These are phyloP conservation scores for Colletes gigas DNA, from an alignment of 1,140 invertebrate species.

Conservation along the genomic window DNA sequence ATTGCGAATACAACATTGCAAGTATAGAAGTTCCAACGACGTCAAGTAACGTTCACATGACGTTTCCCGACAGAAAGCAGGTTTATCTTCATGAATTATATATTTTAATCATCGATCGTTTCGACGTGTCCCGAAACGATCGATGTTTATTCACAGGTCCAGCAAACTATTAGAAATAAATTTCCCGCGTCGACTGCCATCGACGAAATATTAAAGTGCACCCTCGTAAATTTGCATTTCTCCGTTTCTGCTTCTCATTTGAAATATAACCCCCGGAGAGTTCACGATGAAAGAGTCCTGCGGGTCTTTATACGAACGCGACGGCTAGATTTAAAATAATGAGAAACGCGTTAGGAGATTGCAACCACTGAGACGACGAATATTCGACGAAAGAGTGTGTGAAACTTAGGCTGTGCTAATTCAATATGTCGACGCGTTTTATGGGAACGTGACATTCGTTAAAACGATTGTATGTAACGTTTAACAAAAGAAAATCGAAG, in stretches of 20 bases:
- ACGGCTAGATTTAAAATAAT: background rate
- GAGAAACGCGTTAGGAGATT: background rate
- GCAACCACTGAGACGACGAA: background rate
- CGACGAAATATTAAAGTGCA: conserved; percentile 4
- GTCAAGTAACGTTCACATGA: no score
- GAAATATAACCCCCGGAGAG: background rate
- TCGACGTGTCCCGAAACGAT: background rate
- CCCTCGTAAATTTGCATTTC: conserved; percentile 9
- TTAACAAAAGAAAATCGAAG: no score
- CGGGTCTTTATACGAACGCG: background rate
- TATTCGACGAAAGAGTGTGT: no score
- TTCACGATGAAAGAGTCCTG: background rate
- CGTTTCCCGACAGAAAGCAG: no score
- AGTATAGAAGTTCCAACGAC: no score
- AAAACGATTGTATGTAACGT: background rate
- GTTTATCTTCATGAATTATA: no score
- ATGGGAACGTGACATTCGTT: background rate
- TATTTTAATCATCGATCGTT: no score
- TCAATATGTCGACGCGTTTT: background rate
- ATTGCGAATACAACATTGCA: no score
- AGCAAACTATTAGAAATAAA: background rate
- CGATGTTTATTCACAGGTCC: background rate
- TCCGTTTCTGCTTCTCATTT: background rate
- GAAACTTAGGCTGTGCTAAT: background rate
- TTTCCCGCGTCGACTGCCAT: background rate